A percentile compares a stretch with the other conserved stretches of the same genome.
These are phyloP conservation scores for Oxycera nigricornis DNA, from an alignment of 2,888 invertebrate species.

Conservation along the genomic window DNA sequence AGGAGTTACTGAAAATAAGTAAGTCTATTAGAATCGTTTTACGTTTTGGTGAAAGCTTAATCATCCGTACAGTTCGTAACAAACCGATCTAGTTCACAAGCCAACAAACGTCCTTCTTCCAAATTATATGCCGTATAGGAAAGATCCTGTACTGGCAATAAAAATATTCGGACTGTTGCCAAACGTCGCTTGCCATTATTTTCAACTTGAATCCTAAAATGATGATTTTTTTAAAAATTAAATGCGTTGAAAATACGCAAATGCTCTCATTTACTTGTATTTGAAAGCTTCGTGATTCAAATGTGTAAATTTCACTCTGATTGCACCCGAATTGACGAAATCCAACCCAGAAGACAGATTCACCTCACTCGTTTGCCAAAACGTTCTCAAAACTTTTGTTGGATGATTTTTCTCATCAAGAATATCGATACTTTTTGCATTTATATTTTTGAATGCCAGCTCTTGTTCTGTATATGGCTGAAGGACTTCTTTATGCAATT, in stretches of 20 bases:
- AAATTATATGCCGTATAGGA: slow-evolving; percentile 69
- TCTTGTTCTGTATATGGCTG: slow-evolving; percentile 57
- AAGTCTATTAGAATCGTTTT: neutral
- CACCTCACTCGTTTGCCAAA: slow-evolving; percentile 78
- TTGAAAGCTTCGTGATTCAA: slow-evolving; percentile 29
- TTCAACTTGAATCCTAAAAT: slow-evolving; percentile 51
- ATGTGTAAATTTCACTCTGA: slow-evolving; percentile 30
- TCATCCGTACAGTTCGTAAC: slow-evolving; percentile 66
- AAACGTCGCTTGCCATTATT: slow-evolving; percentile 56
- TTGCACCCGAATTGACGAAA: slow-evolving; percentile 70
- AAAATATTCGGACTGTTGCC: slow-evolving; percentile 74
- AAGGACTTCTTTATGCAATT: slow-evolving; percentile 62
- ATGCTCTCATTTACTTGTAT: slow-evolving; percentile 15
- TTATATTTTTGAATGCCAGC: slow-evolving; percentile 56
- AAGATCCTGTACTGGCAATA: slow-evolving; percentile 74
- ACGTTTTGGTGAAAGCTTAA: neutral
- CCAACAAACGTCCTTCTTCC: slow-evolving; percentile 71
- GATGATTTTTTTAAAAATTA: neutral
- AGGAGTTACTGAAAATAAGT: slow-evolving; percentile 61
- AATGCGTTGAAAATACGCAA: neutral
- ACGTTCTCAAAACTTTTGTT: slow-evolving; percentile 68
- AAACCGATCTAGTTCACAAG: slow-evolving; percentile 79
- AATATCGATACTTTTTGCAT: slow-evolving; percentile 38
- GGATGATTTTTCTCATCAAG: slow-evolving; percentile 36
- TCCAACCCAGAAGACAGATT: slow-evolving; percentile 79